Percentiles rank a stretch among this genome's conserved stretches.
Evolutionary conservation across 2,797 vertebrate genomes (phyloP).

Genomic region (Passerculus sandwichensis): DNA sequence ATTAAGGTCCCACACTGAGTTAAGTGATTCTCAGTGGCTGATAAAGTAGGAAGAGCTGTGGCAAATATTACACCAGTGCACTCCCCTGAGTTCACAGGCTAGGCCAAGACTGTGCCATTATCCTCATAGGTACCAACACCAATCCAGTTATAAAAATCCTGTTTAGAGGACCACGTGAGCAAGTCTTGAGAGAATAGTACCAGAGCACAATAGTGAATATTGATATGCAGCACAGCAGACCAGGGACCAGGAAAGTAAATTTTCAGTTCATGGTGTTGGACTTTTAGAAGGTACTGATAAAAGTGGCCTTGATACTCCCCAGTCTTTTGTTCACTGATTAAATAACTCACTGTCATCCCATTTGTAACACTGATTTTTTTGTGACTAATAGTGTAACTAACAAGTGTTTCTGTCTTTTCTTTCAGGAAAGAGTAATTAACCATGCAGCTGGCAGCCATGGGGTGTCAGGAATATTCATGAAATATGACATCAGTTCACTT

Average conservation of each 20-base stretch:
- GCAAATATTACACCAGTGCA: background rate
- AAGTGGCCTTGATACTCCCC: background rate
- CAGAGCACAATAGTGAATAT: background rate
- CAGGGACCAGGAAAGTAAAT: background rate
- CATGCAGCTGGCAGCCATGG: constrained; percentile 96
- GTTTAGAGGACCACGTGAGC: background rate
- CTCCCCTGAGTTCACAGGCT: background rate
- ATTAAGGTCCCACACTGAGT: background rate
- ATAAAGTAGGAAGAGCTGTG: background rate
- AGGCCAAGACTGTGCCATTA: background rate
- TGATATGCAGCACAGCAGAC: background rate
- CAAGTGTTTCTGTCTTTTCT: background rate
- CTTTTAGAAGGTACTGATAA: background rate
- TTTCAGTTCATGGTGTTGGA: background rate
- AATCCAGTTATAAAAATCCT: background rate
- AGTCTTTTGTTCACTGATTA: background rate
- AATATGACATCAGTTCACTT: constrained; percentile 96
- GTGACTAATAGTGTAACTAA: background rate
- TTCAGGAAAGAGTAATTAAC: constrained; percentile 93
- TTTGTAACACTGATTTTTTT: background rate
- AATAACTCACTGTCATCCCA: background rate
- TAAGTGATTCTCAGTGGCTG: background rate
- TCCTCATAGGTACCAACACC: background rate
- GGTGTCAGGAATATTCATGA: constrained; percentile 98
- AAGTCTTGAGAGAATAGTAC: background rate